phyloP scores from a whole-genome alignment of 2,113 vertebrate species.

The Ploceus nigricollis region DNA sequence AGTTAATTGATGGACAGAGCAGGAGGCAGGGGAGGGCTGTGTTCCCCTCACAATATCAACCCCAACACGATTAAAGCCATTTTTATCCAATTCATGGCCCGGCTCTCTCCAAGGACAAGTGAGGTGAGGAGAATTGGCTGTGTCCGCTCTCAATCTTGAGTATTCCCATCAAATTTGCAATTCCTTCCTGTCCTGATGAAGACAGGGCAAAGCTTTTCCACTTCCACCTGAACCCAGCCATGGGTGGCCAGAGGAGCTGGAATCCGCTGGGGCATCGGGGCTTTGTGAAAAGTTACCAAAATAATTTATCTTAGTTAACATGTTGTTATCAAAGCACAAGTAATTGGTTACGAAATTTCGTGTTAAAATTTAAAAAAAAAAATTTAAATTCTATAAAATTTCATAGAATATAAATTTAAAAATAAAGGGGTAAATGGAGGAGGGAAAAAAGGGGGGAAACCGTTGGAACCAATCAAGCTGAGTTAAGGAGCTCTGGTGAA shows the following conservation, averaged over 20 bases:
- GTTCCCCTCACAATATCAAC: neutral
- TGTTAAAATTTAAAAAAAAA: neutral
- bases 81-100: neutral
- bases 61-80: neutral
- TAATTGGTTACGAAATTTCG: neutral
- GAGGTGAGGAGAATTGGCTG: neutral
- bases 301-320: neutral
- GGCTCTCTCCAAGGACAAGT: neutral
- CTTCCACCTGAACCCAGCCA: neutral
- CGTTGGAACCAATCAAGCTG: neutral
- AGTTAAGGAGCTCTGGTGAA: neutral
- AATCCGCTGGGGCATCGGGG: neutral
- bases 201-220: neutral
- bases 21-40: neutral
- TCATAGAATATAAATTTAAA: neutral
- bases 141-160: neutral
- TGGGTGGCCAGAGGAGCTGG: neutral
- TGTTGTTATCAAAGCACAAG: neutral
- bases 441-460: neutral
- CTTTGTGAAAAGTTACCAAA: neutral
- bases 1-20: constrained; percentile 32
- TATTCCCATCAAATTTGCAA: neutral
- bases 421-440: no score
- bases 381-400: neutral
- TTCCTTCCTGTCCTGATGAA: neutral